Evolutionary conservation across 2,888 invertebrate species (phyloP), one percentile per base, ranked within the genome.

Genomic region (Agrochola macilenta): DNA sequence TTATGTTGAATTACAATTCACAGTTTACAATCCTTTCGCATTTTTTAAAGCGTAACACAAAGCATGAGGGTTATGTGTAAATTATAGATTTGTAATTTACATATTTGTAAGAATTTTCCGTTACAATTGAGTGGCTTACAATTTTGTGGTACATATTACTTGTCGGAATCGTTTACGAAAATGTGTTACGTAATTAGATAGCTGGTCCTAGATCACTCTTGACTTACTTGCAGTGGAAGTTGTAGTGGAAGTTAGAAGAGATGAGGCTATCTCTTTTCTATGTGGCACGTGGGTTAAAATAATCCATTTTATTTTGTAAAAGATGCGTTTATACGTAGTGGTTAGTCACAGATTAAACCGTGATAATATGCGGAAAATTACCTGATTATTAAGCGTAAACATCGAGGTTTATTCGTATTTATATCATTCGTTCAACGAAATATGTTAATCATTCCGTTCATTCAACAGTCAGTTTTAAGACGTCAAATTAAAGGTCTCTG

Each of bases 301-400:
- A 1, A 63, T 20, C 0, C 0, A 23, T 23, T 52, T 61, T 23
- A 0, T 54, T 20, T 20, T 57, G 2, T 43, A 75, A 61, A 60
- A 71, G 2, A 17, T 52, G 30, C 46, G 23, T 49, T 30, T 23
- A 23, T 14, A 71, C 0, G 3, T 26, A 58, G 20, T n/a, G 20
- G 1, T 46, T 58, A 60, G 52, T 35, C 5, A 26, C 17, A n/a
- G 11, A 74, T 74, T 43, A 77, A 70, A 60, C n/a, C 46, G n/a
- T 8, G n/a, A 35, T 73, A 77, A 81, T 74, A 70, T 49, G 85
- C 71, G 68, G 58, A 85, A 82, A 83, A 83, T 82, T 82, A 69
- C 79, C 9, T 30, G n/a, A 46, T 71, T 58, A 69, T 26, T 52
- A 5, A 72, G 57, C 46, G 69, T 80, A 23, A 63, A 30, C 30